Evolutionary conservation across 92 coral and sea anemone species (phyloP).

Genomic region (Epizoanthus rinbou): DNA sequence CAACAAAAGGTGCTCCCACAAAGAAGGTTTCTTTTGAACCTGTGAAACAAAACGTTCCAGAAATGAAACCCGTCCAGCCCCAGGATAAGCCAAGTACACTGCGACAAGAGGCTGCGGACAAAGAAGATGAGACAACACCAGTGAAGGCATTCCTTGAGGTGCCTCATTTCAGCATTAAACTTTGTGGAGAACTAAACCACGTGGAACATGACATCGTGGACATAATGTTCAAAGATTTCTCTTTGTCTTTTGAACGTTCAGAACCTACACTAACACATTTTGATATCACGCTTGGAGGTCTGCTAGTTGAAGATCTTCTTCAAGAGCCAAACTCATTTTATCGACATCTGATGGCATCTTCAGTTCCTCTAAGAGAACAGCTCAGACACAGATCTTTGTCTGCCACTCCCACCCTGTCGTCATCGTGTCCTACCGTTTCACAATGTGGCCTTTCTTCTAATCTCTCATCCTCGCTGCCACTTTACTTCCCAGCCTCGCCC

Average conservation of each 20-base stretch:
- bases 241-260: slow-evolving; percentile 68
- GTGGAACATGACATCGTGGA: slow-evolving; percentile 90
- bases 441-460: slow-evolving; percentile 69
- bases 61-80: slow-evolving; percentile 23
- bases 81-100: slow-evolving; percentile 43
- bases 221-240: slow-evolving; percentile 81
- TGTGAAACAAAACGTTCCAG: slow-evolving; percentile 33
- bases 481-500: slow-evolving; percentile 70
- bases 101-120: slow-evolving; percentile 27
- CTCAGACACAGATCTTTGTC: slow-evolving; percentile 64
- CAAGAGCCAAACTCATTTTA: slow-evolving; percentile 86
- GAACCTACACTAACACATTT: slow-evolving; percentile 74
- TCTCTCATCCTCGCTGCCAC: slow-evolving; percentile 88
- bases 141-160: slow-evolving; percentile 75
- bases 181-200: slow-evolving; percentile 83
- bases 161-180: slow-evolving; percentile 91
- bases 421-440: slow-evolving; percentile 95
- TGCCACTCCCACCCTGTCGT: slow-evolving; percentile 67
- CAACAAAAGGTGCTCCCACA: slow-evolving; percentile 49
- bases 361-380: slow-evolving; percentile 60
- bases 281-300: slow-evolving; percentile 89
- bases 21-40: slow-evolving; percentile 66
- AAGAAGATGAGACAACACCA: slow-evolving; percentile 77
- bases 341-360: slow-evolving; percentile 88
- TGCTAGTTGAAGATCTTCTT: slow-evolving; percentile 85